Base-by-base conservation (phyloP, 2,113 vertebrate genomes). In the Dasyurus viverrinus region DNA sequence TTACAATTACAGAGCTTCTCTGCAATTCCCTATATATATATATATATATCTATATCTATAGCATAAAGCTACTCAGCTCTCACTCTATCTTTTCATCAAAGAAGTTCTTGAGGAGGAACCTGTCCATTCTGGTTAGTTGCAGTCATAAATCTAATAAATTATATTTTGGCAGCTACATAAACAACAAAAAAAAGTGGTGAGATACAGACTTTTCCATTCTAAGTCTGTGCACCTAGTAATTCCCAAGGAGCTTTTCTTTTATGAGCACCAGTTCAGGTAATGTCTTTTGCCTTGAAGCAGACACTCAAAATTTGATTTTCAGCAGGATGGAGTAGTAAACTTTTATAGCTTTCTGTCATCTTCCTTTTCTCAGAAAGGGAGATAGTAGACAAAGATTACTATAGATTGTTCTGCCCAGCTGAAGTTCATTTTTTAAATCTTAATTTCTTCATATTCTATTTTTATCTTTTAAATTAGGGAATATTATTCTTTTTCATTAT, bases 271-370 rank as follows among this genome's bases (percentile, higher is more conserved):
- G 91, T 54, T 97, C 92, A 95, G 92, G 93, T 96, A 94, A 91
- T 96, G 95, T 95, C 96, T 95, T 91, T 97, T 96, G 97, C 93
- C 95, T 97, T 97, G 96, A 98, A 97, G 94, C 14, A 96, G 25
- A 0, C 60, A 90, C 94, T 95, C 89, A 97, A 91, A 89, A 84
- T 54, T 92, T 91, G 3, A 93, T 95, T 93, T 92, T 46, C 25
- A 95, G 90, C 97, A 95, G 84, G 52, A 26, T 94, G 42, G 94
- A 90, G 89, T 96, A 42, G 89, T 93, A 90, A 57, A 68, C 94
- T 97, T 76, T 93, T 22, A 94, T 89, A 68, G 90, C 92, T 96
- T 95, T 94, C 89, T 94, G 7, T 6, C 68, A 84, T 84, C n/a
- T 84, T 96, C 68, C 36, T 91, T 8, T 96, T 96, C 93, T 92